Conservation (phyloP, 2,888 invertebrate genomes). For the Tenthredo amoena region DNA sequence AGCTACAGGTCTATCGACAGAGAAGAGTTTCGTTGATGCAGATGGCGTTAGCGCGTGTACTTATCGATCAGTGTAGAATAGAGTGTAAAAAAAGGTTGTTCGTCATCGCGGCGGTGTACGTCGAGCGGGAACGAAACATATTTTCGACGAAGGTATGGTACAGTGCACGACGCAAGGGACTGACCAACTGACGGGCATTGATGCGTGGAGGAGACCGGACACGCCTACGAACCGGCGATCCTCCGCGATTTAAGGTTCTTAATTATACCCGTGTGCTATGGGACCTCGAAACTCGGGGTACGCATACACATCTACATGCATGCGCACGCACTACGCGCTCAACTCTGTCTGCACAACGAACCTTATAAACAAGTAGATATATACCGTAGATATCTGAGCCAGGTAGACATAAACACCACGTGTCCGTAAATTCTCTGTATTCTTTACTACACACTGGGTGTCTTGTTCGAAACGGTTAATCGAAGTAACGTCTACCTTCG, state of each 20-base stretch:
- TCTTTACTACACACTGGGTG: slow-evolving; percentile 20
- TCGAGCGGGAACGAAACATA: neutral
- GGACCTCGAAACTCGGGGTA: slow-evolving; percentile 56
- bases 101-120: neutral
- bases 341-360: slow-evolving; percentile 58
- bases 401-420: slow-evolving; percentile 31
- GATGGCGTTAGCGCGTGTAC: neutral
- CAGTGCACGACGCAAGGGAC: slow-evolving; percentile 24
- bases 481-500: neutral
- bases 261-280: slow-evolving; percentile 73
- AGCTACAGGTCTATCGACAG: neutral
- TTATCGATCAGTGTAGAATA: neutral
- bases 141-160: neutral
- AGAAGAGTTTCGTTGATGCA: neutral
- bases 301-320: neutral
- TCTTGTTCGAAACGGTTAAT: slow-evolving; percentile 10
- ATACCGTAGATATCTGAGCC: slow-evolving; percentile 16
- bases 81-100: neutral
- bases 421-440: slow-evolving; percentile 34
- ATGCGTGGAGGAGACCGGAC: slow-evolving; percentile 61
- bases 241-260: slow-evolving; percentile 75
- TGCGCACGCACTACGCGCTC: slow-evolving; percentile 57
- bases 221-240: slow-evolving; percentile 72
- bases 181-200: slow-evolving; percentile 52
- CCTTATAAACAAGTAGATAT: slow-evolving; percentile 73